phyloP scores from a whole-genome alignment of 2,113 vertebrate species.

The Etheostoma spectabile region DNA sequence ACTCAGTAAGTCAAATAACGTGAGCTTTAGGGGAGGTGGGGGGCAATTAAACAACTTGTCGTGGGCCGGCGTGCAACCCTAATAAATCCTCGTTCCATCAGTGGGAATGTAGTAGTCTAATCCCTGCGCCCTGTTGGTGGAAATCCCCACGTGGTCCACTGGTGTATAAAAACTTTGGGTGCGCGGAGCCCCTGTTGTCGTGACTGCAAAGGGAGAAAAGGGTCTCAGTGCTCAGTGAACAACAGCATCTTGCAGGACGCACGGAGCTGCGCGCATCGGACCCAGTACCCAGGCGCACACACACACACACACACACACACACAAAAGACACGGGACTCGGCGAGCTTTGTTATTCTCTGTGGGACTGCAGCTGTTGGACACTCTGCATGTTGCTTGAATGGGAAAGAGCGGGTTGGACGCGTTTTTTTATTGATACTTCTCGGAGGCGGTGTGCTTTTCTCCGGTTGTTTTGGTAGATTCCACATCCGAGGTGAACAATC shows the following conservation, averaged over 20 bases:
- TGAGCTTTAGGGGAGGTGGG: too few species aligned
- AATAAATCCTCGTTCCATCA: conserved; percentile 36
- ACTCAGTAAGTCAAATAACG: not conserved
- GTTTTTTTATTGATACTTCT: not conserved
- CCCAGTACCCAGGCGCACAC: conserved; percentile 30
- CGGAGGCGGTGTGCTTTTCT: not conserved
- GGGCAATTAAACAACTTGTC: conserved; percentile 22
- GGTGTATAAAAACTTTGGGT: conserved; percentile 90
- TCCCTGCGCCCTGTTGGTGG: conserved; percentile 85
- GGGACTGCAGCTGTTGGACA: conserved; percentile 32
- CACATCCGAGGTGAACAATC: conserved; percentile 21
- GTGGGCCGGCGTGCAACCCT: conserved; percentile 29
- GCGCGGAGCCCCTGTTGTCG: conserved; percentile 85
- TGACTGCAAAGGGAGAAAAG: conserved; percentile 74
- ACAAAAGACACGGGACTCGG: conserved; percentile 41
- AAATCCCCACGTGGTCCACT: conserved; percentile 90
- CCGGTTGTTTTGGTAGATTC: conserved; percentile 48
- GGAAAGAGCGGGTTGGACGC: conserved; percentile 8
- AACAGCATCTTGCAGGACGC: conserved; percentile 66
- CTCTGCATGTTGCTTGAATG: conserved; percentile 43
- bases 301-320: not conserved
- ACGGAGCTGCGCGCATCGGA: conserved; percentile 48
- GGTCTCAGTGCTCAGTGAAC: conserved; percentile 60
- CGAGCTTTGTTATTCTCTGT: conserved; percentile 20
- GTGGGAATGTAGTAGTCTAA: conserved; percentile 49